Conservation (phyloP, 30 jellyfish, hydroid and myxozoan species). For the Aurelia aurita region DNA sequence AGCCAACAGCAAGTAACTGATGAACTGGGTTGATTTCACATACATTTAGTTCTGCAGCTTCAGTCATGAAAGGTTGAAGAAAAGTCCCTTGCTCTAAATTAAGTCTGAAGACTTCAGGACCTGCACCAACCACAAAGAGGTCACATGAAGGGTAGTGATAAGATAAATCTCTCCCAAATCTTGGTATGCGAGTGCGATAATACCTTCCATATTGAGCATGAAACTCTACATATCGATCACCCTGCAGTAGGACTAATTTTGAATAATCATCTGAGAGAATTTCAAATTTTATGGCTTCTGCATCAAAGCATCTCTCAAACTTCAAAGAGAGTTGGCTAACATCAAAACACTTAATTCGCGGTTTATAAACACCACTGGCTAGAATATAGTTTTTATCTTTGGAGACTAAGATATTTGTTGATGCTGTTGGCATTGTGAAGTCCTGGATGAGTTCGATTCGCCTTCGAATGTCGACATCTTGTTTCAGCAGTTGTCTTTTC, state of each 20-base stretch:
- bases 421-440: conserved; percentile 99
- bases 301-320: conserved; percentile 96
- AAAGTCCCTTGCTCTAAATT: conserved; percentile 97
- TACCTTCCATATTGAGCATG: conserved; percentile 99
- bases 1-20: conserved; percentile 92
- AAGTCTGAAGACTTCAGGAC: conserved; percentile 89
- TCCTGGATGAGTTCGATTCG: conserved; percentile 98
- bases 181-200: conserved; percentile 99
- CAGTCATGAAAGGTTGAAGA: conserved; percentile 80
- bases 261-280: conserved; percentile 97
- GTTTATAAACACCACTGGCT: conserved; percentile 96
- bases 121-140: conserved; percentile 92
- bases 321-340: conserved; percentile 87
- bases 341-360: conserved; percentile 93
- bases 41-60: conserved; percentile 81
- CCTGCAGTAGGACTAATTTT: conserved; percentile 83
- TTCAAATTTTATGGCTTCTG: conserved; percentile 92
- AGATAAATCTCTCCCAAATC: conserved; percentile 96
- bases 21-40: conserved; percentile 89
- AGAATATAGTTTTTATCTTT: conserved; percentile 87
- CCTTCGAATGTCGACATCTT: conserved; percentile 92
- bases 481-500: conserved; percentile 89
- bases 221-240: conserved; percentile 95
- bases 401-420: conserved; percentile 78
- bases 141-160: conserved; percentile 96